Conservation (phyloP, 2,113 vertebrate species). For the Silurus meridionalis region DNA sequence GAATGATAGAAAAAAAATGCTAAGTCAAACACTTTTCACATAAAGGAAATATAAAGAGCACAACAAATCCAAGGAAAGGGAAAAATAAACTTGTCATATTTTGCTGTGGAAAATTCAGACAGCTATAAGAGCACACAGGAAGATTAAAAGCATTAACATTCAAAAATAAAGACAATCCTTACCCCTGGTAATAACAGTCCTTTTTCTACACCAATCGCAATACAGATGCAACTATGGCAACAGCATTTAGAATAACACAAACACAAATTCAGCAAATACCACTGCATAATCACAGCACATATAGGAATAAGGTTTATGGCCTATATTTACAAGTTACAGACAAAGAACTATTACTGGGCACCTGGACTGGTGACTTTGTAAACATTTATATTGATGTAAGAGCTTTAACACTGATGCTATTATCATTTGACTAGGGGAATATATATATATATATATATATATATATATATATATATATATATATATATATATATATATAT, state of each 20-base stretch:
- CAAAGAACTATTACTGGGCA: background rate
- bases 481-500: too few relatives aligned
- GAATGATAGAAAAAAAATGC: constrained; percentile 11
- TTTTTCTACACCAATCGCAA: background rate
- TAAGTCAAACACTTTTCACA: constrained; percentile 39
- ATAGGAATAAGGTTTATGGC: background rate
- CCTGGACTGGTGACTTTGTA: constrained; percentile 22
- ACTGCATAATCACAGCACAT: constrained; percentile 26
- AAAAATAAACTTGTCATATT: constrained; percentile 16
- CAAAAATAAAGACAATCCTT: constrained; percentile 22
- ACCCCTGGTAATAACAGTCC: constrained; percentile 9
- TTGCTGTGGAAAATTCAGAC: constrained; percentile 1
- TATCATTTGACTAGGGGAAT: background rate
- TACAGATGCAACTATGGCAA: constrained; percentile 17
- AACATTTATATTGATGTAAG: constrained; percentile 18
- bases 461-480: too few relatives aligned
- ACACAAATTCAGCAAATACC: constrained; percentile 34
- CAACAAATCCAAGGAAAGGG: background rate
- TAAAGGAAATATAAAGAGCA: constrained; percentile 30
- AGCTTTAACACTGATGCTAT: background rate
- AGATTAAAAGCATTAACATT: constrained; percentile 42
- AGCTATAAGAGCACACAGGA: constrained; percentile 30
- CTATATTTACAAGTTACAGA: constrained; percentile 21
- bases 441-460: too few relatives aligned
- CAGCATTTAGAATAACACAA: constrained; percentile 27